Conservation (phyloP, 2,888 invertebrate species). For the Iphiclides podalirius region DNA sequence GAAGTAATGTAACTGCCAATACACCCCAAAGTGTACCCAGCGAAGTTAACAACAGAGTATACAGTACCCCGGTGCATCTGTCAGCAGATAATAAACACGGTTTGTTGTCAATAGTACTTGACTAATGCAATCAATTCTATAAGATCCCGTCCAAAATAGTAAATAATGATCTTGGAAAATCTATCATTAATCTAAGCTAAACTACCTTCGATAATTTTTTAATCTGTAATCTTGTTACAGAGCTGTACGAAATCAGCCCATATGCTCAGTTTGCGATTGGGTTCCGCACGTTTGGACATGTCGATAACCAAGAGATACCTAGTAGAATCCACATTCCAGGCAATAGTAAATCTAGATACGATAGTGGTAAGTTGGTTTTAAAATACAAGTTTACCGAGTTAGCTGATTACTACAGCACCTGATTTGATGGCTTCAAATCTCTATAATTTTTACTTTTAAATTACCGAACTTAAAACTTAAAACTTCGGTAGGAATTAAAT, state of each 20-base stretch:
- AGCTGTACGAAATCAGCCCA: conserved; percentile 75
- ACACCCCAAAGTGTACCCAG: conserved; percentile 58
- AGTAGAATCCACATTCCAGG: conserved; percentile 56
- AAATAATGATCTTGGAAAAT: too few species aligned
- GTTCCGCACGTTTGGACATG: conserved; percentile 76
- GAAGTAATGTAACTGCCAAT: conserved; percentile 60
- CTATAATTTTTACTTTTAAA: too few species aligned
- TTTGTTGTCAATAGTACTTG: conserved; percentile 29
- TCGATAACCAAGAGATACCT: conserved; percentile 72
- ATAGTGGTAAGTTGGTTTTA: conserved; percentile 54
- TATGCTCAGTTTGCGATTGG: conserved; percentile 76
- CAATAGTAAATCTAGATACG: conserved; percentile 67
- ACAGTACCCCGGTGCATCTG: conserved; percentile 72
- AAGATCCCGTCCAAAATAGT: too few species aligned
- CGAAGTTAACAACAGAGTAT: conserved; percentile 63
- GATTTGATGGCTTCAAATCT: not conserved
- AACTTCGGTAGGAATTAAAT: too few species aligned
- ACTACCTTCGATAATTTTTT: too few species aligned
- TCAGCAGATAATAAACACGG: conserved; percentile 68
- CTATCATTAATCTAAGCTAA: too few species aligned
- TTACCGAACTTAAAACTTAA: too few species aligned
- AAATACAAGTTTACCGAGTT: not conserved
- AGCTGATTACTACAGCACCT: not conserved
- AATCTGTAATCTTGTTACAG: conserved; percentile 45
- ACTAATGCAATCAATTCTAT: too few species aligned